Percentiles rank a stretch among this genome's conserved stretches.
Evolutionary conservation across 2,888 invertebrate species (phyloP).

Genomic region (Ophion costatus): DNA sequence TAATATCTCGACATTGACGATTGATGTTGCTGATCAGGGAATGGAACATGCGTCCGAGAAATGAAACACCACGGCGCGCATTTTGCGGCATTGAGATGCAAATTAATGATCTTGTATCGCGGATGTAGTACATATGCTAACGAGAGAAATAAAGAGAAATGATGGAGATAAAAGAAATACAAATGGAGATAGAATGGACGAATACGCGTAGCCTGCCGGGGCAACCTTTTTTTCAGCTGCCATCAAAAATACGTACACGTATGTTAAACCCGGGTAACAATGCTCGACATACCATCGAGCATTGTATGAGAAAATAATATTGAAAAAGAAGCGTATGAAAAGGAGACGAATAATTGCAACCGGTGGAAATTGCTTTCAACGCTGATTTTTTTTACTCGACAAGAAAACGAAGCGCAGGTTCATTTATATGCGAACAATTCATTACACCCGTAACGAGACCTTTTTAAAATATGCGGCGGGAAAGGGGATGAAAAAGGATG

Average conservation of each 20-base stretch:
- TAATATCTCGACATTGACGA: constrained; percentile 37
- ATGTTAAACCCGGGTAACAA: constrained; percentile 54
- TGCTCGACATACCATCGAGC: constrained; percentile 14
- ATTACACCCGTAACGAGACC: constrained; percentile 35
- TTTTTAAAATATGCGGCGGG: constrained; percentile 36
- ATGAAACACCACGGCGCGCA: constrained; percentile 49
- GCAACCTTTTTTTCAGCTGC: constrained; percentile 35
- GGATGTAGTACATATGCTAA: constrained; percentile 57
- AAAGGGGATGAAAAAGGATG: constrained; percentile 5
- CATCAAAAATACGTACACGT: constrained; percentile 41
- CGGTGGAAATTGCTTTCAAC: constrained; percentile 13
- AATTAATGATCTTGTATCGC: constrained; percentile 61
- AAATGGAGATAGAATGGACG: constrained; percentile 5
- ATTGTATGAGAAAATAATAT: constrained; percentile 38
- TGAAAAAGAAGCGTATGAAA: constrained; percentile 42
- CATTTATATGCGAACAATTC: constrained; percentile 33
- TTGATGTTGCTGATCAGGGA: constrained; percentile 3
- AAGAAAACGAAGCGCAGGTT: constrained; percentile 1
- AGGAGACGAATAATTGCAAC: not conserved
- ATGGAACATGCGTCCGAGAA: constrained; percentile 34
- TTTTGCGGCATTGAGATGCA: constrained; percentile 63
- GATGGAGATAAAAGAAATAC: constrained; percentile 1
- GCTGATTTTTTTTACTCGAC: not conserved
- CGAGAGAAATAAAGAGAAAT: constrained; percentile 34
- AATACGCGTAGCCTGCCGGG: constrained; percentile 36